Base-by-base conservation (phyloP, 2,888 invertebrate genomes). In the Xanthia icteritia region DNA sequence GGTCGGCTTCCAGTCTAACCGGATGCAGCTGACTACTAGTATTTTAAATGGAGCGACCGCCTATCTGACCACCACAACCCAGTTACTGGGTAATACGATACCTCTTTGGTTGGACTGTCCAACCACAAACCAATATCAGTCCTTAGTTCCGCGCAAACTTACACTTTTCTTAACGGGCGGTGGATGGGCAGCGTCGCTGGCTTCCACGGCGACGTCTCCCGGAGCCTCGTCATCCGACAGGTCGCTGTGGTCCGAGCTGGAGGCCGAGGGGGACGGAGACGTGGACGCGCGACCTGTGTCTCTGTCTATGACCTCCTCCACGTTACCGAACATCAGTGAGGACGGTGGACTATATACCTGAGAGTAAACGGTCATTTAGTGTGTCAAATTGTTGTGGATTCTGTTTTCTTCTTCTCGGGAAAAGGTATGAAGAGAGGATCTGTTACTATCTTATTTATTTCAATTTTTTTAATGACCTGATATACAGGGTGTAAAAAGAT, bases 281-380 rank as follows among this genome's bases (percentile, higher is more conserved):
- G 98, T 97, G 0, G 98, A 97, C 58, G 91, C 97, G 91, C 90
- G 90, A 0, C 92, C 97, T 93, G 81, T 86, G 54, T 81, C 88
- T 60, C 83, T 89, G 1, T 73, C 87, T 17, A 95, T 96, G 71
- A 82, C 61, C 85, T 95, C 95, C 92, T 97, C 97, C 64, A 98
- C 98, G 0, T 99, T 98, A 82, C 99, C 99, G 90, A 98, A 98
- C 94, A 99, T 98, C 48, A 99, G 97, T 13, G 98, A 97, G 66
- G 98, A 98, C 0, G 99, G 99, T 2, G 99, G 99, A 91, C 98
- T 98, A 96, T 99, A 99, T 20, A 99, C 98, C 92, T 97, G 94
- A 6, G 15, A 17, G 6, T 17, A 48, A 48, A 48, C 17, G 23
- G n/a, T n/a, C 13, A 45, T 27, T 42, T 56, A 9, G 6, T 15